Conservation (phyloP, 2,888 invertebrate species). For the Agrochola lychnidis region DNA sequence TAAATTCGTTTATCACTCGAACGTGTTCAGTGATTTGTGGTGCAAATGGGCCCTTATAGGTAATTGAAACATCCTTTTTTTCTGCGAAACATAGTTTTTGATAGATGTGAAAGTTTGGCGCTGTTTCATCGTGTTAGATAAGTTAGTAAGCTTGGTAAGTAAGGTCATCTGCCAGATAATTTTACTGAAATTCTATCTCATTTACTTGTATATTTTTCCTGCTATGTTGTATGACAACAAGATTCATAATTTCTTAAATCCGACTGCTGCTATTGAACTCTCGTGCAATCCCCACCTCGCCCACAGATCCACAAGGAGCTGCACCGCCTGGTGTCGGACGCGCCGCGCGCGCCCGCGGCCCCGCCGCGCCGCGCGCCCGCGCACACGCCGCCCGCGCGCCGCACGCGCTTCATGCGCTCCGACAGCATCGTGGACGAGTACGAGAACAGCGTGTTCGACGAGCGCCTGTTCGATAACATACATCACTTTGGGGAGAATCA, state of each 20-base stretch:
- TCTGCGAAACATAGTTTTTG: background rate
- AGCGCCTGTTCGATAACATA: conserved; percentile 73
- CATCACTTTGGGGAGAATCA: conserved; percentile 71
- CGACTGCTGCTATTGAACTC: accelerated
- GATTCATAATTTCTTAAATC: background rate
- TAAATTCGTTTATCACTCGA: background rate
- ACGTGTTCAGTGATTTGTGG: background rate
- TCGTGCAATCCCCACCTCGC: background rate
- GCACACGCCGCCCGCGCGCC: conserved; percentile 58
- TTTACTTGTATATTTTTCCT: background rate
- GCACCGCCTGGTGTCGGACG: conserved; percentile 91
- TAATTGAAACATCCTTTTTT: background rate
- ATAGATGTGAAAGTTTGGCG: background rate
- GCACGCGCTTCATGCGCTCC: conserved; percentile 70
- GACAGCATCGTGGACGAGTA: conserved; percentile 84
- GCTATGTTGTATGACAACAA: background rate
- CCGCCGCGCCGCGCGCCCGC: conserved; percentile 18
- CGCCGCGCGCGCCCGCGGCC: conserved; percentile 54
- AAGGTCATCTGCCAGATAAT: no score
- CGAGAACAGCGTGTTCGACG: conserved; percentile 76
- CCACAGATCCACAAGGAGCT: conserved; percentile 93
- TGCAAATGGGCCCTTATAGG: no score
- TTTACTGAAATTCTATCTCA: background rate
- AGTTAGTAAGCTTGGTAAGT: background rate
- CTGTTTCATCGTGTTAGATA: background rate